phyloP scores from a whole-genome alignment of 2,888 invertebrate genomes.

The Anoplius nigerrimus region DNA sequence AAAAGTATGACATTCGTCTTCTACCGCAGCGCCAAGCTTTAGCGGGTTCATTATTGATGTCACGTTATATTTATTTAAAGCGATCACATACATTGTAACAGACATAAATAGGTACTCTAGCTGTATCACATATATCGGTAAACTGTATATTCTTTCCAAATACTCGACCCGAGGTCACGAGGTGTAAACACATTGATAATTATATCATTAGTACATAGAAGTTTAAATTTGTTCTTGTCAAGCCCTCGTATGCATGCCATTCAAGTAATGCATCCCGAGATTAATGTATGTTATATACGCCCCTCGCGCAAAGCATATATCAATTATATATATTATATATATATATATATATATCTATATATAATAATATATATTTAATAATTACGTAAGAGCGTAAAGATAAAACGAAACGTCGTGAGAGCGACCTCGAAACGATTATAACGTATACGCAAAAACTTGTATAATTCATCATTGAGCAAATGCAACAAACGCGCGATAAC shows the following conservation, averaged over 20 bases:
- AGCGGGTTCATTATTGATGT: constrained; percentile 34
- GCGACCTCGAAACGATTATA: background rate
- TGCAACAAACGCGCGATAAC: constrained; percentile 28
- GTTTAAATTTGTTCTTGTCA: constrained; percentile 27
- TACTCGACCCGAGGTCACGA: constrained; percentile 52
- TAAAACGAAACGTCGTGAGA: constrained; percentile 2
- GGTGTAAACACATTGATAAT: constrained; percentile 58
- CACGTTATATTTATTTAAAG: constrained; percentile 68
- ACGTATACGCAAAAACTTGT: background rate
- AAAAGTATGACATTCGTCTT: too few relatives aligned
- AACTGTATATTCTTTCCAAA: constrained; percentile 54
- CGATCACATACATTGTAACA: constrained; percentile 70
- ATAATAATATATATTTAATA: too few relatives aligned
- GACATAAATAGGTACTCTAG: constrained; percentile 65
- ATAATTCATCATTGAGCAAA: constrained; percentile 16
- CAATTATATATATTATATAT: too few relatives aligned
- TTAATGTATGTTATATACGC: constrained; percentile 4
- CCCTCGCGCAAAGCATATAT: background rate
- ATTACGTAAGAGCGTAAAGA: constrained; percentile 9
- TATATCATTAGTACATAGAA: constrained; percentile 33
- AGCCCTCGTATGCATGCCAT: constrained; percentile 27
- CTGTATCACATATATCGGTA: constrained; percentile 55
- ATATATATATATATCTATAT: too few relatives aligned
- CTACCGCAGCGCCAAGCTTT: too few relatives aligned
- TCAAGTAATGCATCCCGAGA: constrained; percentile 25